Evolutionary conservation across 2,113 vertebrate genomes (phyloP).

Genomic region (Zosterops hypoxanthus): DNA sequence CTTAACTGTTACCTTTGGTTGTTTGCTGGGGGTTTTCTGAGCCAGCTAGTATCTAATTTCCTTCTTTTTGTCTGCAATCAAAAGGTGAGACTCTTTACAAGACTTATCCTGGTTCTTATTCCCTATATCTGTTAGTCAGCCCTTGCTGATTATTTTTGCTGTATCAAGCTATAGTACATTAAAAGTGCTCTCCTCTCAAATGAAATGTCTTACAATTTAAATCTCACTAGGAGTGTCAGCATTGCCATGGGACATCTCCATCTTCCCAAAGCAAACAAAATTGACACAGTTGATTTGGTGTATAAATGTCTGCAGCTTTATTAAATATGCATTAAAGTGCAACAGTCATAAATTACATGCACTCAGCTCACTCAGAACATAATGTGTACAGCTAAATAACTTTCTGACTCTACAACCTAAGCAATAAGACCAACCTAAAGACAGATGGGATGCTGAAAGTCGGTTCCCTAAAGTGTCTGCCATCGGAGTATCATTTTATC

Average conservation of each 20-base stretch:
- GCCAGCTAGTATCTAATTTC: background rate
- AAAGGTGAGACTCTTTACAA: constrained; percentile 16
- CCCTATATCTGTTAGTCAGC: constrained; percentile 16
- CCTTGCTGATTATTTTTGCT: constrained; percentile 30
- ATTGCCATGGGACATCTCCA: constrained; percentile 58
- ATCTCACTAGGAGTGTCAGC: constrained; percentile 49
- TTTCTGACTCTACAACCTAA: constrained; percentile 66
- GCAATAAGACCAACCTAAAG: constrained; percentile 60
- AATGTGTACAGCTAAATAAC: constrained; percentile 72
- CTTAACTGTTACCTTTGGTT: background rate
- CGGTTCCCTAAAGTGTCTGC: background rate
- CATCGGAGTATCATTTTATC: constrained; percentile 32
- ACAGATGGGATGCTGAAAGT: constrained; percentile 31
- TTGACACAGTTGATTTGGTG: constrained; percentile 74
- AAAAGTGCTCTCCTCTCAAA: constrained; percentile 52
- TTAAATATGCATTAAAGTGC: constrained; percentile 78
- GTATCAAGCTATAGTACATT: constrained; percentile 44
- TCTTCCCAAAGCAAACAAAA: constrained; percentile 72
- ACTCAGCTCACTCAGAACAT: constrained; percentile 66
- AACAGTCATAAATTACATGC: constrained; percentile 72
- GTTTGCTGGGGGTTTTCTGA: background rate
- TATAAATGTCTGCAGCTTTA: constrained; percentile 73
- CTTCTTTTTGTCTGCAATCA: constrained; percentile 34
- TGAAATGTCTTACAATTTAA: constrained; percentile 64
- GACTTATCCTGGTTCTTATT: background rate